phyloP scores from a whole-genome alignment of 1,140 invertebrate genomes.

The Saxidomus purpurata region DNA sequence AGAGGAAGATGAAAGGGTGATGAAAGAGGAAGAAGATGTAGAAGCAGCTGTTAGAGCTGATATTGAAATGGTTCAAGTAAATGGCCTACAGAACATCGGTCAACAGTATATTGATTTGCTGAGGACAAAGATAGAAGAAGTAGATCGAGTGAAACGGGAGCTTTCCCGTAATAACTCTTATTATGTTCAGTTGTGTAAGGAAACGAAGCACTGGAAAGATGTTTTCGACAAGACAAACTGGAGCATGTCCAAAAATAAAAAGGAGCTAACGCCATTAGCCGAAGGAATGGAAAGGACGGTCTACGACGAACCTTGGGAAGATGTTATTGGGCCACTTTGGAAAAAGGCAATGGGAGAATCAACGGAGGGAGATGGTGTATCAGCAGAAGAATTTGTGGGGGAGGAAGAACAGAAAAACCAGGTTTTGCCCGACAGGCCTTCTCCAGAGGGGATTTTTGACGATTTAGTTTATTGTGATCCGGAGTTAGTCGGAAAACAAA shows the following conservation, averaged over 20 bases:
- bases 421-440: too few species aligned
- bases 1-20: too few species aligned
- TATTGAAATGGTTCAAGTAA: neutral
- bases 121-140: neutral
- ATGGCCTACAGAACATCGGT: neutral
- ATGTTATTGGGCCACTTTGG: neutral
- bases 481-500: too few species aligned
- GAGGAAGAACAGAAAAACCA: too few species aligned
- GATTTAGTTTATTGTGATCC: too few species aligned
- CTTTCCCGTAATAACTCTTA: neutral
- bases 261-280: neutral
- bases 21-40: neutral
- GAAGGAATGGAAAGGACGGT: neutral
- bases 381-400: too few species aligned
- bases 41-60: neutral
- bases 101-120: neutral
- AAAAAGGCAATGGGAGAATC: neutral
- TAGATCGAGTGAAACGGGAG: neutral
- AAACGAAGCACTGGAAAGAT: neutral
- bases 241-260: neutral
- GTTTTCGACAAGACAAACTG: neutral
- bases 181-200: neutral
- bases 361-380: neutral
- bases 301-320: neutral
- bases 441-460: too few species aligned